These are phyloP conservation scores for Labeo catla DNA, from an alignment of 2,113 vertebrate species.

Conservation along the genomic window DNA sequence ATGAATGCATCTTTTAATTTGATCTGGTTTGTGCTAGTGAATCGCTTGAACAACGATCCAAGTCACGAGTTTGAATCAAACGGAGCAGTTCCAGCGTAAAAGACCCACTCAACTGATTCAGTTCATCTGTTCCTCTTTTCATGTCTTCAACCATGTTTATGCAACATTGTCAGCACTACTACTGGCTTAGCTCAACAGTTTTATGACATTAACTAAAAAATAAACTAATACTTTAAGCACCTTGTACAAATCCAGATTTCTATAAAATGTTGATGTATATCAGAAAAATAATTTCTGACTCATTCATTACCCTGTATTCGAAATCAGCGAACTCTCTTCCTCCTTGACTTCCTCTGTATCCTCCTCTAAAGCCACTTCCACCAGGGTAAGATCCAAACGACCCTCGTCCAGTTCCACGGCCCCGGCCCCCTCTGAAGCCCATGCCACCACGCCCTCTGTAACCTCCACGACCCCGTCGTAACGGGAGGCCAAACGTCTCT, in stretches of 20 bases:
- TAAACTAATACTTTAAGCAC: too few relatives aligned
- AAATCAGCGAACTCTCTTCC: slow-evolving; percentile 93
- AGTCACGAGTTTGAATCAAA: too few relatives aligned
- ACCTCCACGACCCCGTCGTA: slow-evolving; percentile 88
- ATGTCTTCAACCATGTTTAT: too few relatives aligned
- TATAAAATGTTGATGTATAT: neutral
- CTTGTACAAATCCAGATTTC: neutral
- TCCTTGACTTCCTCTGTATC: slow-evolving; percentile 88
- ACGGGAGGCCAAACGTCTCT: slow-evolving; percentile 93
- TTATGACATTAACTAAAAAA: too few relatives aligned
- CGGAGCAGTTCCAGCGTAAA: too few relatives aligned
- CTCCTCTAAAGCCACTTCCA: slow-evolving; percentile 85
- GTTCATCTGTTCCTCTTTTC: too few relatives aligned
- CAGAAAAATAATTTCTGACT: neutral
- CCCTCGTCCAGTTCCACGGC: slow-evolving; percentile 80
- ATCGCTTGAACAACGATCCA: too few relatives aligned
- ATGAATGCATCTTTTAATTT: too few relatives aligned
- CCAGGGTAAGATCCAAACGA: slow-evolving; percentile 83
- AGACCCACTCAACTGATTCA: too few relatives aligned
- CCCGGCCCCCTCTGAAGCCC: slow-evolving; percentile 88
- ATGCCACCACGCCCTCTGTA: slow-evolving; percentile 83
- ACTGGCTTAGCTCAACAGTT: too few relatives aligned
- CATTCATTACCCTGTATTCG: slow-evolving; percentile 86
- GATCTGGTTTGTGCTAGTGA: too few relatives aligned
- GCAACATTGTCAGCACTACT: too few relatives aligned